These are phyloP conservation scores for Propithecus deckenii DNA, from an alignment of 2,797 vertebrate species.

Conservation along the genomic window DNA sequence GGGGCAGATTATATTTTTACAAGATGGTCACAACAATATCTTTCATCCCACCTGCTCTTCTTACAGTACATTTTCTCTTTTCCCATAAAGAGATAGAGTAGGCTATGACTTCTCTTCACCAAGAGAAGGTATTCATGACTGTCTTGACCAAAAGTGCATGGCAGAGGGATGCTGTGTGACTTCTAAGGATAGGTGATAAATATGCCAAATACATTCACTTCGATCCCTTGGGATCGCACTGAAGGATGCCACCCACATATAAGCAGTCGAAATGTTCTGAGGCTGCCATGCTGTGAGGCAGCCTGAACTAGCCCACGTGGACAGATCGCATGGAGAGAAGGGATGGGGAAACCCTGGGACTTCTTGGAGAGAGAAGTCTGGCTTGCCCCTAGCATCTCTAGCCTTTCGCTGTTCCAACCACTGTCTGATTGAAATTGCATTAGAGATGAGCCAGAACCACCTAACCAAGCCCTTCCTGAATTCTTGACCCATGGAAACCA, in stretches of 20 bases:
- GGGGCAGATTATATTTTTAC: not conserved
- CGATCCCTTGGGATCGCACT: not conserved
- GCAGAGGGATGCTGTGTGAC: not conserved
- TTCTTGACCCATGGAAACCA: not conserved
- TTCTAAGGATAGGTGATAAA: not conserved
- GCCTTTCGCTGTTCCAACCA: not conserved
- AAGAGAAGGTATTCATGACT: not conserved
- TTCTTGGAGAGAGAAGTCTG: not conserved
- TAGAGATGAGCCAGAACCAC: not conserved
- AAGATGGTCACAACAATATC: not conserved
- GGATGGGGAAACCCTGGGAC: not conserved
- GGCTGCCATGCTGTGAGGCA: not conserved
- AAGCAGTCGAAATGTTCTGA: not conserved
- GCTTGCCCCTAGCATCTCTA: not conserved
- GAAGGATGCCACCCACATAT: no score
- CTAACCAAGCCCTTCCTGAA: not conserved
- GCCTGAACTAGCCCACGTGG: not conserved
- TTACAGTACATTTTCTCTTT: not conserved
- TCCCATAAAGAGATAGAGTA: not conserved
- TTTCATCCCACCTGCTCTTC: not conserved
- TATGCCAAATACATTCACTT: not conserved
- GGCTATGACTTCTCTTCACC: not conserved
- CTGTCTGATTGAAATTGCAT: not conserved
- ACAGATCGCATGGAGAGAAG: not conserved
- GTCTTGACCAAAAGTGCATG: not conserved